phyloP scores from a whole-genome alignment of 2,797 vertebrate genomes.

The Pseudochirops corinnae region DNA sequence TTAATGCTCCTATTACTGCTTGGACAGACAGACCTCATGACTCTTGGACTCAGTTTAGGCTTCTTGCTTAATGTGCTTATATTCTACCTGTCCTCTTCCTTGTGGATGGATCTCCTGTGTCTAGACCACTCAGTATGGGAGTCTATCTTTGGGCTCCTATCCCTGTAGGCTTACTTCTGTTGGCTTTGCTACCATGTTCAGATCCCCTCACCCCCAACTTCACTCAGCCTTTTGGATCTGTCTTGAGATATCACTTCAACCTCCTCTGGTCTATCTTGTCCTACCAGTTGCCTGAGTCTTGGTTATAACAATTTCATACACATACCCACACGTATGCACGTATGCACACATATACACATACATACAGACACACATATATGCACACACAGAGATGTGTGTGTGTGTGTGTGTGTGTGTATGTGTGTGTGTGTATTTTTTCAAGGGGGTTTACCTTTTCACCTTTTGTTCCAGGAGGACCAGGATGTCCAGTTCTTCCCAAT shows the following conservation, averaged over 20 bases:
- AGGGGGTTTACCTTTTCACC: slow-evolving; percentile 92
- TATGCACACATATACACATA: background rate
- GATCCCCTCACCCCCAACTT: background rate
- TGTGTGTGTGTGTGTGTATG: background rate
- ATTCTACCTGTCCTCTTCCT: background rate
- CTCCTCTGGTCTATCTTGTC: background rate
- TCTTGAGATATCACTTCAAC: background rate
- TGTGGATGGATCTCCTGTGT: background rate
- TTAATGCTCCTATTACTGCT: background rate
- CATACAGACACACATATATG: too few species aligned
- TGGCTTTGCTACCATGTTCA: background rate
- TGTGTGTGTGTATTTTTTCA: background rate
- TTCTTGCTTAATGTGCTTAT: background rate
- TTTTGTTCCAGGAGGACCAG: slow-evolving; percentile 89
- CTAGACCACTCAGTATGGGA: background rate
- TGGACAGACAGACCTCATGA: background rate
- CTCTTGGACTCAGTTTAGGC: background rate
- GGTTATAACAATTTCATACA: background rate
- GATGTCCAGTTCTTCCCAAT: slow-evolving; percentile 92
- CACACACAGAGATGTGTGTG: background rate
- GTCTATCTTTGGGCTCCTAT: background rate
- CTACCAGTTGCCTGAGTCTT: background rate
- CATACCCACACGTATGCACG: background rate
- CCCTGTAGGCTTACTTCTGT: background rate
- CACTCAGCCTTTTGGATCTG: background rate